Conservation (phyloP, 2,888 invertebrate species). For the Gymnocheta viridis region DNA sequence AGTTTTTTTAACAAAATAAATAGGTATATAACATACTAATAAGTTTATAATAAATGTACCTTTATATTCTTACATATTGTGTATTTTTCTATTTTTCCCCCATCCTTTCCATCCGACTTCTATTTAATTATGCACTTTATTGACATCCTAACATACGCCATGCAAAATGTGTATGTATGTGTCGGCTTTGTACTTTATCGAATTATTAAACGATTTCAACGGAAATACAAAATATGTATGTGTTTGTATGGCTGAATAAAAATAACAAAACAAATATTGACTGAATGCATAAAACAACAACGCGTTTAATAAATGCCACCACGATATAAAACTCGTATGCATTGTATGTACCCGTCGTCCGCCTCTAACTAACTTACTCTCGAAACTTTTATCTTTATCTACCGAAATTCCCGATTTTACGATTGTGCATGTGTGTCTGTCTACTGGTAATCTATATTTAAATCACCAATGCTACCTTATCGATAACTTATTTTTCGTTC, state of each 20-base stretch:
- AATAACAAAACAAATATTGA: background rate
- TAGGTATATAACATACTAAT: background rate
- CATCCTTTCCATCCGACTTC: conserved; percentile 2
- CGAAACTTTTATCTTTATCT: conserved; percentile 15
- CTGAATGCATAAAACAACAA: conserved; percentile 33
- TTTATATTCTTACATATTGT: conserved; percentile 11
- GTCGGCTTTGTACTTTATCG: conserved; percentile 4
- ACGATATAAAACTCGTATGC: background rate
- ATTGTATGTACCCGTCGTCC: background rate
- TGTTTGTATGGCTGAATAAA: background rate
- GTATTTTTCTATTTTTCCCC: background rate
- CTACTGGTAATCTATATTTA: conserved; percentile 30
- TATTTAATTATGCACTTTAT: conserved; percentile 49
- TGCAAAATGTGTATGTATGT: background rate
- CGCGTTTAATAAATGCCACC: conserved; percentile 29
- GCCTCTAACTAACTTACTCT: conserved; percentile 17
- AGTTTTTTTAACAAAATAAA: background rate
- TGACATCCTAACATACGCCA: conserved; percentile 30
- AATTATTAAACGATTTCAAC: conserved; percentile 42
- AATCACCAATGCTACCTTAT: conserved; percentile 56
- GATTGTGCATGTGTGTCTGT: background rate
- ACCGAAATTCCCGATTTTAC: background rate
- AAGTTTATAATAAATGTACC: conserved; percentile 2
- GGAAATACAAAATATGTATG: background rate
- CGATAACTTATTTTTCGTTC: conserved; percentile 14